Evolutionary conservation across 2,888 invertebrate species (phyloP), one percentile per base, ranked within the genome.

Genomic region (Hofmannophila pseudospretella): DNA sequence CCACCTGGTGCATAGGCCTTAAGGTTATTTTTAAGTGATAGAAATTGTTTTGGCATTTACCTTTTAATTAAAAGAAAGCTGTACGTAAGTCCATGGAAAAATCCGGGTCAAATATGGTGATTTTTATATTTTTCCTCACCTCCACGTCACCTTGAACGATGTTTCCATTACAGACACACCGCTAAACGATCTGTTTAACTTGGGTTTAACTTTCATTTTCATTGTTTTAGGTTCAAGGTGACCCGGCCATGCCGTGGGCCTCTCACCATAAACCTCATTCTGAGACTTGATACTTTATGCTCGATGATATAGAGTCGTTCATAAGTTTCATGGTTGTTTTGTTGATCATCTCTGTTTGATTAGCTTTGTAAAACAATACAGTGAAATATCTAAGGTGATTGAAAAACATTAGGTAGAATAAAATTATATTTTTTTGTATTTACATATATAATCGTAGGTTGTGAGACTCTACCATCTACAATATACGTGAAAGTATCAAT

Each of bases 181-280:
- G n/a, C 19, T 20, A 19, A 31, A 19, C 31, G 20, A 1, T 20
- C 10, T 19, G 11, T 16, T 30, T 11, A 29, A n/a, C n/a, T n/a
- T n/a, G n/a, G n/a, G 16, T 16, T 5, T 5, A 5, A 25, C 25
- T 33, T 33, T 33, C 33, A 14, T 27, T 28, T 13, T 8, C 27
- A 27, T 34, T 28, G 28, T 34, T 19, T 27, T 34, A 11, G 28
- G 34, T 33, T 33, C 33, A 33, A 33, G 33, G 33, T 8, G 4
- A n/a, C n/a, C 7, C 4, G 7, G n/a, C n/a, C n/a, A 12, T 10
- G 11, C 2, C 12, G 27, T 4, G 11, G 11, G 11, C 27, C 27
- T 11, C 11, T n/a, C 5, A 11, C 12, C 27, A 27, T 27, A 27
- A 27, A 10, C 27, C 5, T 27, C 16, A 16, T 4, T 16, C 5